Conservation (phyloP, 2,113 vertebrate genomes). For the Pedetes capensis region DNA sequence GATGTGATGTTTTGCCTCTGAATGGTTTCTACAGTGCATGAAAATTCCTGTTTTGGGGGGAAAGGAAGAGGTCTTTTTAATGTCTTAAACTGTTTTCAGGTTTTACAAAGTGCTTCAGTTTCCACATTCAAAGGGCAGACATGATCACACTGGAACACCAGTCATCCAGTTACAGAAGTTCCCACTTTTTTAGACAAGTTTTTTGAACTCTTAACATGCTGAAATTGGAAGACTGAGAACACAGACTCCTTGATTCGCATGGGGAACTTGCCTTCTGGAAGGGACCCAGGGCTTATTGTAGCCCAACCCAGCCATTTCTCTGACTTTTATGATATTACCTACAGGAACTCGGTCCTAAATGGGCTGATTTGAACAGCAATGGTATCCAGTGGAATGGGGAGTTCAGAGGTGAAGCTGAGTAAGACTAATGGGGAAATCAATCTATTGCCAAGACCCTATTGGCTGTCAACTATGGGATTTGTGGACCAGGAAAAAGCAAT, state of each 20-base stretch:
- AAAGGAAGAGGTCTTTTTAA: conserved; percentile 54
- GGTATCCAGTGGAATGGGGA: background rate
- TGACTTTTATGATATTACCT: background rate
- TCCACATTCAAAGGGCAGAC: conserved; percentile 58
- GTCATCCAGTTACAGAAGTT: background rate
- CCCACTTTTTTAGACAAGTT: conserved; percentile 31
- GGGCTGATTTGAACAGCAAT: background rate
- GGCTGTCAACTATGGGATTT: background rate
- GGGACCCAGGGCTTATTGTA: background rate
- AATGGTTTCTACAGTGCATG: conserved; percentile 73
- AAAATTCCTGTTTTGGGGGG: conserved; percentile 59
- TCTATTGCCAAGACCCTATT: background rate
- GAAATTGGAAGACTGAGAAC: conserved; percentile 34
- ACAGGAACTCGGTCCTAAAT: too few relatives aligned
- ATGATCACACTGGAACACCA: conserved; percentile 49
- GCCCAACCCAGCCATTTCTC: background rate
- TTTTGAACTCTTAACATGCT: conserved; percentile 57
- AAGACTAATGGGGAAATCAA: background rate
- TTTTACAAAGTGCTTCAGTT: conserved; percentile 75
- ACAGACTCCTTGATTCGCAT: background rate
- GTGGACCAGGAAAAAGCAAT: background rate
- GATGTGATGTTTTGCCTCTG: conserved; percentile 70
- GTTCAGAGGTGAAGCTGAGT: background rate
- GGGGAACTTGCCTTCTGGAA: conserved; percentile 48
- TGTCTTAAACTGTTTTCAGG: conserved; percentile 66